Conservation (phyloP, 2,888 invertebrate genomes). For the Tachina lurida region DNA sequence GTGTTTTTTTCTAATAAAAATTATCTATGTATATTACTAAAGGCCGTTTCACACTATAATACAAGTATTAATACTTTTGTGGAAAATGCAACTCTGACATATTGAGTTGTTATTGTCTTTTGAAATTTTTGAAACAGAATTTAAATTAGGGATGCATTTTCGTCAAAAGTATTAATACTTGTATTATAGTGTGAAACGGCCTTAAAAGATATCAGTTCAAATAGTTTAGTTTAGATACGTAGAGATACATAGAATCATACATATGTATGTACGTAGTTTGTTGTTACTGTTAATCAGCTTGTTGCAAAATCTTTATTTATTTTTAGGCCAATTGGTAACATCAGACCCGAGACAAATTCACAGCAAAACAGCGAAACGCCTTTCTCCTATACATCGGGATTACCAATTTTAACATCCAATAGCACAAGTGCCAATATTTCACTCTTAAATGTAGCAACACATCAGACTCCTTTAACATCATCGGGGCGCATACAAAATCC, state of each 20-base stretch:
- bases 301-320: constrained; percentile 38
- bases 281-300: constrained; percentile 21
- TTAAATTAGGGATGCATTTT: too few relatives aligned
- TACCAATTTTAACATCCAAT: constrained; percentile 49
- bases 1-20: background rate
- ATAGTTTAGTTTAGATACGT: constrained; percentile 11
- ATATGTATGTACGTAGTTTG: background rate
- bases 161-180: too few relatives aligned
- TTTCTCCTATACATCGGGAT: constrained; percentile 65
- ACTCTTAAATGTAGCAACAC: constrained; percentile 62
- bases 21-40: background rate
- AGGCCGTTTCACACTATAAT: too few relatives aligned
- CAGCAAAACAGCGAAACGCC: constrained; percentile 74
- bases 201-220: constrained; percentile 27
- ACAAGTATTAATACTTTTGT: too few relatives aligned
- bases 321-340: constrained; percentile 84
- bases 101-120: too few relatives aligned
- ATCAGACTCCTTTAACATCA: constrained; percentile 63
- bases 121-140: too few relatives aligned
- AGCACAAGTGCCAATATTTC: constrained; percentile 71
- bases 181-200: too few relatives aligned
- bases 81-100: too few relatives aligned
- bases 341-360: constrained; percentile 81
- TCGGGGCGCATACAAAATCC: constrained; percentile 80
- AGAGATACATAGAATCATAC: background rate